Conservation (phyloP, 2,888 invertebrate species). For the Drosophila mayaguana region DNA sequence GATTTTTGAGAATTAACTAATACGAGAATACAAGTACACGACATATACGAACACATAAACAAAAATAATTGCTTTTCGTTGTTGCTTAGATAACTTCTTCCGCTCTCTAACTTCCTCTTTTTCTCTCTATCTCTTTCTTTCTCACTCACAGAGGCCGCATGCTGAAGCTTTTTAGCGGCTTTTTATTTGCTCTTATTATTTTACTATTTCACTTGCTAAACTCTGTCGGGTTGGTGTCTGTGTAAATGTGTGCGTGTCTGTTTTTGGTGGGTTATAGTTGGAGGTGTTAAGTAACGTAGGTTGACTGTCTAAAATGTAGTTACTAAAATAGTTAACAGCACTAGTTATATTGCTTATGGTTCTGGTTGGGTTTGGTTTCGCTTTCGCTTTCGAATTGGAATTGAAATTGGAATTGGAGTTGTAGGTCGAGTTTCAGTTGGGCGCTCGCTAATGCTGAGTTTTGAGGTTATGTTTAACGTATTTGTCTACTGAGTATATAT, state of each 20-base stretch:
- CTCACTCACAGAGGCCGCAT: slow-evolving; percentile 43
- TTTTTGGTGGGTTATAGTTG: slow-evolving; percentile 57
- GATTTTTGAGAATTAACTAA: slow-evolving; percentile 76
- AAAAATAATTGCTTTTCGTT: slow-evolving; percentile 79
- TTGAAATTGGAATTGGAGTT: neutral
- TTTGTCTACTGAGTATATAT: slow-evolving; percentile 55
- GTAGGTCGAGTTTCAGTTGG: slow-evolving; percentile 26
- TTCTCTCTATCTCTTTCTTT: slow-evolving; percentile 45
- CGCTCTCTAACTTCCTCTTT: slow-evolving; percentile 24
- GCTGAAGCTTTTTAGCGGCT: slow-evolving; percentile 36
- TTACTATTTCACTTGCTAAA: slow-evolving; percentile 36
- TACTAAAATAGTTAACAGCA: slow-evolving; percentile 75
- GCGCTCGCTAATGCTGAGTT: slow-evolving; percentile 24
- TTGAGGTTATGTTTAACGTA: slow-evolving; percentile 60
- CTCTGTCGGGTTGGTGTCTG: slow-evolving; percentile 1
- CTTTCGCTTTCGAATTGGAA: slow-evolving; percentile 17
- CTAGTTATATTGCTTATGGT: slow-evolving; percentile 73
- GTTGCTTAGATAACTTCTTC: slow-evolving; percentile 48
- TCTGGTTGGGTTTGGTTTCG: slow-evolving; percentile 45
- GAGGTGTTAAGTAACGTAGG: slow-evolving; percentile 62
- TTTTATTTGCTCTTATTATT: slow-evolving; percentile 12
- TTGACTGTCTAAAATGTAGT: slow-evolving; percentile 56
- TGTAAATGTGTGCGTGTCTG: slow-evolving; percentile 20
- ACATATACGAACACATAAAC: slow-evolving; percentile 54
- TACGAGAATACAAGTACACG: slow-evolving; percentile 50